Base-by-base conservation (phyloP, 2,888 invertebrate species). In the Amphipyra berbera region DNA sequence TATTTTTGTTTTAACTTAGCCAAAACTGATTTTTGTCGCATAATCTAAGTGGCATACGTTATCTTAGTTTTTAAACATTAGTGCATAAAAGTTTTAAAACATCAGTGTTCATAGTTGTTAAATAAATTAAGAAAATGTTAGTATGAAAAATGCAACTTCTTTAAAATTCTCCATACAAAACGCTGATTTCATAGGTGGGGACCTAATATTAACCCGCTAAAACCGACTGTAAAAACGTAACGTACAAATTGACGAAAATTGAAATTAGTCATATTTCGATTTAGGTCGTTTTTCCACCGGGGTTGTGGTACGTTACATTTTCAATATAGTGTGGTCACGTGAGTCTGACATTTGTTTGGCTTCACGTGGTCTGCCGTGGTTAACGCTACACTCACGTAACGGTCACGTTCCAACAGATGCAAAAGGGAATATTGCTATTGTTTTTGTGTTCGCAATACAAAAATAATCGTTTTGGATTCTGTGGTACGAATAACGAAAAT, bases 271-370 rank as follows among this genome's bases (percentile, higher is more conserved):
- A 6, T 0, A 5, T 27, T 21, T 33, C 8, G 5, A 9, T 41
- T n/a, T 67, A 15, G 6, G 48, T 55, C 35, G 7, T 55, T 59
- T 50, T 52, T 6, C 21, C 7, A 45, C 8, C 41, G 33, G 2
- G n/a, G 1, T 48, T 30, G 12, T 9, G 6, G 30, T n/a, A 14
- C 47, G 66, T 48, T 45, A 55, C 42, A 10, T 61, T 67, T 60
- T 69, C 68, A 56, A 30, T 73, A 47, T 13, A 41, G 42, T 57
- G 27, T 46, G 40, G 55, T 73, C 61, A 67, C 73, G 61, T 73
- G 61, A 67, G 9, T 6, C 2, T 13, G 38, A 42, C 69, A 42
- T 54, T 70, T 68, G 73, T 73, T 44, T 46, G 42, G 45, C 0
- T 45, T 48, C 69, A 70, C 68, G 73, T 70, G 69, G 40, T 47